Evolutionary conservation across 1,140 invertebrate genomes (phyloP).

Genomic region (Polypedilum pembai): DNA sequence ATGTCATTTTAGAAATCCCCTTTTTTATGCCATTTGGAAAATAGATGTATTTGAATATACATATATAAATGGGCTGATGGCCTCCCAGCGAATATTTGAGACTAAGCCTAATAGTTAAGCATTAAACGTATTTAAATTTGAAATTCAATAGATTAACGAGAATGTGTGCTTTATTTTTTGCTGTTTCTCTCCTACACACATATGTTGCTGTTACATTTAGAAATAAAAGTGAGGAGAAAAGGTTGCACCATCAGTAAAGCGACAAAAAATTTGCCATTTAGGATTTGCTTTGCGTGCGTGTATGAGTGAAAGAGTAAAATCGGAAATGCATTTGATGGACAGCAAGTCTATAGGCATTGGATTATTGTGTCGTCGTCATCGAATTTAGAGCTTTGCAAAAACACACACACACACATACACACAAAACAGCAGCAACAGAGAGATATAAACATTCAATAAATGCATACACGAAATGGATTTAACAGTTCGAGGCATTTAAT

Average conservation of each 20-base stretch:
- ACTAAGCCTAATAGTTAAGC: slow-evolving; percentile 25
- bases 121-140: slow-evolving; percentile 26
- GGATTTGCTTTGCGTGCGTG: background rate
- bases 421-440: slow-evolving; percentile 5
- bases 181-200: background rate
- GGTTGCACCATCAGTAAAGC: background rate
- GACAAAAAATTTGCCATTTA: slow-evolving; percentile 9
- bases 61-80: slow-evolving; percentile 23
- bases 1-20: slow-evolving; percentile 6
- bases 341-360: background rate
- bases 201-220: background rate
- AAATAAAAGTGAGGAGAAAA: too few relatives aligned
- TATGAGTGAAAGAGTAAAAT: background rate
- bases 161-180: slow-evolving; percentile 18
- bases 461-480: slow-evolving; percentile 11
- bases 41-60: slow-evolving; percentile 5
- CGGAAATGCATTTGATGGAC: slow-evolving; percentile 16
- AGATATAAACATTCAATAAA: slow-evolving; percentile 19
- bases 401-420: too few relatives aligned
- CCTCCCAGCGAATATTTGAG: background rate
- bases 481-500: slow-evolving; percentile 9
- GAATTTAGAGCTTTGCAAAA: background rate
- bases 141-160: slow-evolving; percentile 26
- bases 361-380: slow-evolving; percentile 16
- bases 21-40: slow-evolving; percentile 19